A percentile compares a stretch with the other conserved stretches of the same genome.
Conservation (phyloP, 2,113 vertebrate species). For the Dendropsophus ebraccatus region DNA sequence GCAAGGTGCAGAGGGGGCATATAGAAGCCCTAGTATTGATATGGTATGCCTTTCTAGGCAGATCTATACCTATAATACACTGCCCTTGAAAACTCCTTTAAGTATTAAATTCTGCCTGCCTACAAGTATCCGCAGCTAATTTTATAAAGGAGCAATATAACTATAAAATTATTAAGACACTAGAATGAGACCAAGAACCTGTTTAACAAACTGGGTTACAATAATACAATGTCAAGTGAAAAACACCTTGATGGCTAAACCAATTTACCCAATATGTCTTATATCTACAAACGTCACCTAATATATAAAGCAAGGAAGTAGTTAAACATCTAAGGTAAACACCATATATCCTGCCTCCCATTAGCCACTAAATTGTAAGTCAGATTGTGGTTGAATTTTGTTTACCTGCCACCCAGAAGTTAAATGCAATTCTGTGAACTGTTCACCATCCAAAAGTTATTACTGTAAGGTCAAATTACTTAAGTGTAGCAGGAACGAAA, state of each 20-base stretch:
- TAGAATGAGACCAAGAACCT: background rate
- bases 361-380: background rate
- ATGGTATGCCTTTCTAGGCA: too few relatives aligned
- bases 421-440: slow-evolving; percentile 33
- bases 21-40: too few relatives aligned
- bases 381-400: slow-evolving; percentile 45
- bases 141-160: background rate
- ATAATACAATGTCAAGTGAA: background rate
- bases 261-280: background rate
- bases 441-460: slow-evolving; percentile 44
- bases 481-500: slow-evolving; percentile 32
- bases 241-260: background rate
- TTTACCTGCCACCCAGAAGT: slow-evolving; percentile 57
- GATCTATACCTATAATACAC: too few relatives aligned
- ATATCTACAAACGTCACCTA: background rate
- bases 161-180: too few relatives aligned
- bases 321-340: background rate
- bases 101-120: background rate
- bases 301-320: background rate
- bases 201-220: background rate
- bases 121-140: background rate
- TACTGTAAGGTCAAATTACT: slow-evolving; percentile 54
- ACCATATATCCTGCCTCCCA: background rate
- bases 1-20: too few relatives aligned
- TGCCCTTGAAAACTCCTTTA: background rate